A percentile compares a stretch with the other conserved stretches of the same genome.
Evolutionary conservation across 2,113 vertebrate genomes (phyloP).

Genomic region (Formicarius rufipectus): DNA sequence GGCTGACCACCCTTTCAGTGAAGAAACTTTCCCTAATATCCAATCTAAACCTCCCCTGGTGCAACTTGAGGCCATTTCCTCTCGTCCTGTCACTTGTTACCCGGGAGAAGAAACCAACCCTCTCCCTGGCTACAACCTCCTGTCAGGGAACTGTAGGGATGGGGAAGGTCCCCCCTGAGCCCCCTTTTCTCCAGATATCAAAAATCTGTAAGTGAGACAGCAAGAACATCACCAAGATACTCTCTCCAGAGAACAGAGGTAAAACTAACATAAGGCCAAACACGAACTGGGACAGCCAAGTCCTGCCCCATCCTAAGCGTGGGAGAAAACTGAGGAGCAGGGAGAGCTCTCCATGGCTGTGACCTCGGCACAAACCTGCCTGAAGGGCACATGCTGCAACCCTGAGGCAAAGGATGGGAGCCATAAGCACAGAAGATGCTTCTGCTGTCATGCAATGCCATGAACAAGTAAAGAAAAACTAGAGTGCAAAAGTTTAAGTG

Average conservation of each 20-base stretch:
- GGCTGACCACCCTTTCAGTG: not conserved
- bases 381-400: fast-evolving
- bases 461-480: not conserved
- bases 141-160: not conserved
- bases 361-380: not conserved
- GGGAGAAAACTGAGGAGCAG: not conserved
- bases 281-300: not conserved
- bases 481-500: not conserved
- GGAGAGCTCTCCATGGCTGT: too few relatives aligned
- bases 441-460: not conserved
- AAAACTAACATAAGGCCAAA: not conserved
- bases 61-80: not conserved
- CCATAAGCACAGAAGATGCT: not conserved
- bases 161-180: not conserved
- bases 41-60: not conserved
- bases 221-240: not conserved
- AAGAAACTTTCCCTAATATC: not conserved
- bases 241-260: not conserved
- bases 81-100: not conserved
- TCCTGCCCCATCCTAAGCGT: not conserved
- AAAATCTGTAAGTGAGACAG: not conserved
- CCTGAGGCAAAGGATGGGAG: not conserved
- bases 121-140: not conserved
- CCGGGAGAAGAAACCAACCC: not conserved
- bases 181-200: not conserved